Conservation (phyloP, 2,888 invertebrate species). For the Strigamia transsilvanica region DNA sequence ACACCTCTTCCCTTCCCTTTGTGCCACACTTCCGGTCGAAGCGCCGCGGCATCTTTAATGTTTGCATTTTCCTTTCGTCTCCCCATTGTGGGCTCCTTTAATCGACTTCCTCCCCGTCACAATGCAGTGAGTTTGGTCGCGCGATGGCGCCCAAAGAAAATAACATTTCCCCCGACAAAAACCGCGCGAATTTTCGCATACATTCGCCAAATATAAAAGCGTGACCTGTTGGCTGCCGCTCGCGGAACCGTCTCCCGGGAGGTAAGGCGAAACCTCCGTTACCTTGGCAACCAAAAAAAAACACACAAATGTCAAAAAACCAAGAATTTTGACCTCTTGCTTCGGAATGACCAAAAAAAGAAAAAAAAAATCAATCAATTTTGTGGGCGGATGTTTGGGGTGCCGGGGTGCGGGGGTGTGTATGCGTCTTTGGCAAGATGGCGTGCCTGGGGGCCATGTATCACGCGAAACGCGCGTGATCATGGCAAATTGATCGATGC, state of each 20-base stretch:
- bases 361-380: conserved; percentile 4
- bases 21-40: too few relatives aligned
- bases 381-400: background rate
- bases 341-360: background rate
- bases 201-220: background rate
- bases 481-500: conserved; percentile 47
- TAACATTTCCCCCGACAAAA: too few relatives aligned
- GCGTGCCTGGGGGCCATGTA: conserved; percentile 41
- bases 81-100: background rate
- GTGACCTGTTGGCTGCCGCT: background rate
- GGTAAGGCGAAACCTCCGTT: background rate
- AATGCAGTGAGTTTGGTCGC: conserved; percentile 21
- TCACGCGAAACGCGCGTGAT: conserved; percentile 45
- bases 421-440: background rate
- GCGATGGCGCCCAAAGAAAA: too few relatives aligned
- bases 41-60: too few relatives aligned
- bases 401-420: background rate
- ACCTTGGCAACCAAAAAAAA: too few relatives aligned
- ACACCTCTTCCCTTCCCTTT: too few relatives aligned
- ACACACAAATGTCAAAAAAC: conserved; percentile 29
- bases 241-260: background rate
- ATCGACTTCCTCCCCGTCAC: conserved; percentile 14
- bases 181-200: too few relatives aligned
- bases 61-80: background rate
- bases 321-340: conserved; percentile 37